phyloP scores from a whole-genome alignment of 2,113 vertebrate genomes.

The Bufo gargarizans region DNA sequence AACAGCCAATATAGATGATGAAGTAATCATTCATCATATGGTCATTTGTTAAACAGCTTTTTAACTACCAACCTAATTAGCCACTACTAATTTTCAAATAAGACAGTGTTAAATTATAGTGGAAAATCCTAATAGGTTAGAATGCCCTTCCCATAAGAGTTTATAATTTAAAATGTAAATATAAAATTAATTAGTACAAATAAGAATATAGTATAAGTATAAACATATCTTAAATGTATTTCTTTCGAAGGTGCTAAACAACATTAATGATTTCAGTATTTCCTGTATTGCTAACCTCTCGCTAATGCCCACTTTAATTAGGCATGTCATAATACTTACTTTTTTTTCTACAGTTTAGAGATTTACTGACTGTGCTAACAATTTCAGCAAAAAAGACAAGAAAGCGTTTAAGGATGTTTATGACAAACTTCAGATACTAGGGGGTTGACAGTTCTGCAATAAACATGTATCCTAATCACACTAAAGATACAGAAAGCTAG shows the following conservation, averaged over 20 bases:
- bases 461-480: constrained; percentile 59
- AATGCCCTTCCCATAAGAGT: too few species aligned
- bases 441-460: constrained; percentile 51
- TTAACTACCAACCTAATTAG: too few species aligned
- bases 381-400: constrained; percentile 35
- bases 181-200: background rate
- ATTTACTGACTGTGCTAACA: constrained; percentile 38
- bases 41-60: too few species aligned
- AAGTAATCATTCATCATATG: too few species aligned
- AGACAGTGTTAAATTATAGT: too few species aligned
- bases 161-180: background rate
- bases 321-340: constrained; percentile 29
- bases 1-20: too few species aligned
- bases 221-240: background rate
- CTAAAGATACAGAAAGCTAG: constrained; percentile 53
- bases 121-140: background rate
- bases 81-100: too few species aligned
- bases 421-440: constrained; percentile 53
- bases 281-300: background rate
- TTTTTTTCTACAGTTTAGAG: constrained; percentile 32
- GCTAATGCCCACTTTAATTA: constrained; percentile 5
- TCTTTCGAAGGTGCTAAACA: too few species aligned
- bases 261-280: background rate
- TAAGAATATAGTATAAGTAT: background rate
- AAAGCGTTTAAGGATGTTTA: constrained; percentile 43